Evolutionary conservation across 1,140 invertebrate species (phyloP).

Genomic region (Drosophila punjabiensis): DNA sequence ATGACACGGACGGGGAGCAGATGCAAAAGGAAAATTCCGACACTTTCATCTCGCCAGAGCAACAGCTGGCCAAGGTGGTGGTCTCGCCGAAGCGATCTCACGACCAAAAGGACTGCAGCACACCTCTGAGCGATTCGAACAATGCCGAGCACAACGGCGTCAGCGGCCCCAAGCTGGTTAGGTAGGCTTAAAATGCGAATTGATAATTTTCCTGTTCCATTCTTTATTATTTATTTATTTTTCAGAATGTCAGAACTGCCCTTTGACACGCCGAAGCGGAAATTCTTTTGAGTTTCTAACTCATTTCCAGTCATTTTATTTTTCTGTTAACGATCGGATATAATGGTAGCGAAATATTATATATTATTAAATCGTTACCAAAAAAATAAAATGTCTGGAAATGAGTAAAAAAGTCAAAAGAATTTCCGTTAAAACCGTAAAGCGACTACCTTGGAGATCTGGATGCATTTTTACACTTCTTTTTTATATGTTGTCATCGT

Average conservation of each 20-base stretch:
- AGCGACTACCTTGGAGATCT: background rate
- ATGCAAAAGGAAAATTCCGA: constrained; percentile 2
- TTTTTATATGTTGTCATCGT: constrained; percentile 3
- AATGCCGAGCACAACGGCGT: background rate
- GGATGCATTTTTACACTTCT: background rate
- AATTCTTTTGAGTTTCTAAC: constrained; percentile 60
- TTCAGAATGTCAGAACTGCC: constrained; percentile 52
- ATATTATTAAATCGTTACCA: background rate
- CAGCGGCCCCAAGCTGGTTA: constrained; percentile 31
- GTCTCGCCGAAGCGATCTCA: constrained; percentile 11
- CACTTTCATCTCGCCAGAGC: constrained; percentile 7
- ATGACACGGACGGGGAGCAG: background rate
- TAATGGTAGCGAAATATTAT: background rate
- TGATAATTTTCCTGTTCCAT: background rate
- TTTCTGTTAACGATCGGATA: background rate
- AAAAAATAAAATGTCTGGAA: background rate
- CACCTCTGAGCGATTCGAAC: background rate
- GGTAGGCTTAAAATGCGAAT: constrained; percentile 11
- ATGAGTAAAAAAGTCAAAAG: background rate
- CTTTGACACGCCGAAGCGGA: constrained; percentile 64
- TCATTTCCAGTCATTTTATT: background rate
- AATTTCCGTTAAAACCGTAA: background rate
- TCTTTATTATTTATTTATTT: constrained; percentile 4
- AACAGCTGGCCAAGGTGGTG: background rate
- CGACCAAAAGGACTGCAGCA: background rate